phyloP scores from a whole-genome alignment of 2,113 vertebrate species.

The Peromyscus polionotus region DNA sequence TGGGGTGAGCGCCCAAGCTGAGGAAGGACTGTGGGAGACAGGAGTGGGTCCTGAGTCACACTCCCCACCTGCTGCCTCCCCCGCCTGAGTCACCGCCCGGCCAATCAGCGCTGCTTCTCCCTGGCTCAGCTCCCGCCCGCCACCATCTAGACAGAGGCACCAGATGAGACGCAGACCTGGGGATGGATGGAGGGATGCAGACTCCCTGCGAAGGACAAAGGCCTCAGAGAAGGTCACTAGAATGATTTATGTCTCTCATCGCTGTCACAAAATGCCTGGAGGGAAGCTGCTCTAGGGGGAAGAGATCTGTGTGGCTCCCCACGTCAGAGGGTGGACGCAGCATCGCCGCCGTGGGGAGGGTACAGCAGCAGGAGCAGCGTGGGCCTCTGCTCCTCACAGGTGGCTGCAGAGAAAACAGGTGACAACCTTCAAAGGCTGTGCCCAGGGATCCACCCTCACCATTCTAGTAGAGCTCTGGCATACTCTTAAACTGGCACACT shows the following conservation, averaged over 20 bases:
- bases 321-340: too few species aligned
- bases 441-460: not conserved
- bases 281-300: not conserved
- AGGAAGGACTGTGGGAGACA: accelerated
- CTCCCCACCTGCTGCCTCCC: not conserved
- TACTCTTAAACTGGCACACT: not conserved
- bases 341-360: not conserved
- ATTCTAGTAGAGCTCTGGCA: not conserved
- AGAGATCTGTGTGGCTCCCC: not conserved
- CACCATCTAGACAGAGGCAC: not conserved
- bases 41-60: accelerated
- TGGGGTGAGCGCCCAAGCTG: not conserved
- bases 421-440: not conserved
- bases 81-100: not conserved
- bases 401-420: not conserved
- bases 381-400: not conserved
- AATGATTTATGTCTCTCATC: not conserved
- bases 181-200: too few species aligned
- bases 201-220: not conserved
- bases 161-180: accelerated
- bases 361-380: not conserved
- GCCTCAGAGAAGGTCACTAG: not conserved
- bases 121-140: not conserved
- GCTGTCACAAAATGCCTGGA: not conserved
- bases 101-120: not conserved